Conservation (phyloP, 2,888 invertebrate species). For the Temnothorax rugatulus region DNA sequence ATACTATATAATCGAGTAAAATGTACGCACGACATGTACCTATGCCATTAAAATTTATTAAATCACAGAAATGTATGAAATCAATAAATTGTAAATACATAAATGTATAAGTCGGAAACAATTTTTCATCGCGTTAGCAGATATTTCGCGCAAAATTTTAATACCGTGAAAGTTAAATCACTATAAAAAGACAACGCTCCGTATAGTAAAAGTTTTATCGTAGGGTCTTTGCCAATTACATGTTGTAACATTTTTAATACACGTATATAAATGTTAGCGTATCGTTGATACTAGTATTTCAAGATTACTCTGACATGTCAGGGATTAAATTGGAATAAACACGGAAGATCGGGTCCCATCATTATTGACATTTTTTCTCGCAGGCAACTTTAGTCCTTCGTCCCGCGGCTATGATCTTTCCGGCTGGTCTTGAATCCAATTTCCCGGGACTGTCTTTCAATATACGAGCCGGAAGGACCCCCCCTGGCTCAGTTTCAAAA, state of each 20-base stretch:
- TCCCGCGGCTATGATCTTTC: background rate
- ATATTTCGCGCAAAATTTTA: background rate
- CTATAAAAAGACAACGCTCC: background rate
- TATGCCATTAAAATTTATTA: conserved; percentile 11
- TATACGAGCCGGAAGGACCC: background rate
- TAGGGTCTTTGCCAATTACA: background rate
- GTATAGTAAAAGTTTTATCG: background rate
- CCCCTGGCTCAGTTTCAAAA: conserved; percentile 67
- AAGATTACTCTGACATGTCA: background rate
- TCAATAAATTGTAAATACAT: background rate
- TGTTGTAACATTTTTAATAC: background rate
- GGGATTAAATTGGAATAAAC: background rate
- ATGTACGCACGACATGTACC: background rate
- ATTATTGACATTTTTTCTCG: conserved; percentile 11
- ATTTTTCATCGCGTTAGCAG: background rate
- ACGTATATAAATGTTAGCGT: background rate
- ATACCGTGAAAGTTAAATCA: background rate
- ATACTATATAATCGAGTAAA: background rate
- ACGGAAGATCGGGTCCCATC: background rate
- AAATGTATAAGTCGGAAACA: background rate
- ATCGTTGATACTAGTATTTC: background rate
- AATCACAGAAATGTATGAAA: background rate
- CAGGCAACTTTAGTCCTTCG: background rate
- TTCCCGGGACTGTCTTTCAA: background rate
- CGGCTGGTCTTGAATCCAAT: conserved; percentile 21